Conservation (phyloP, 2,797 vertebrate genomes). For the Muraenolepis orangiensis region DNA sequence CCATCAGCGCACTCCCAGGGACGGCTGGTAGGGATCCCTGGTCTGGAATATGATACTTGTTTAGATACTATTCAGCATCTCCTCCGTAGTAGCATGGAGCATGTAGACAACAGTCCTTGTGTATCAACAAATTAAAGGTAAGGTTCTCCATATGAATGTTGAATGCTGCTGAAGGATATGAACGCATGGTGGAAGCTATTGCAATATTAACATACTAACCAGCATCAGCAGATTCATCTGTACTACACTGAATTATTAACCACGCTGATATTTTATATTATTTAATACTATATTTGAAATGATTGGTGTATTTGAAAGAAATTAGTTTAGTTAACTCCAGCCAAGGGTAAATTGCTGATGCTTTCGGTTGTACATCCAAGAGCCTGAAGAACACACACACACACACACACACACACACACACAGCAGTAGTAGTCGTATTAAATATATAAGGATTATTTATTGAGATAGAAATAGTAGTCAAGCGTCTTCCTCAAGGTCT, state of each 20-base stretch:
- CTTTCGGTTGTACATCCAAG: background rate
- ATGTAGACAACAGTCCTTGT: too few species aligned
- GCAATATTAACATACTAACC: background rate
- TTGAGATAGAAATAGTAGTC: background rate
- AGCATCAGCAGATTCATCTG: background rate
- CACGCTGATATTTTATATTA: slow-evolving; percentile 32
- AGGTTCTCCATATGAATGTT: too few species aligned
- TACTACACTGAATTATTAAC: background rate
- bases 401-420: too few species aligned
- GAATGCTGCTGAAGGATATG: background rate
- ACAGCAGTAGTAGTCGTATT: background rate
- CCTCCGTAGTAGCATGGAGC: background rate
- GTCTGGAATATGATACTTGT: background rate
- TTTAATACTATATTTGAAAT: slow-evolving; percentile 43
- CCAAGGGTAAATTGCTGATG: slow-evolving; percentile 12
- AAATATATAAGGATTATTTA: background rate
- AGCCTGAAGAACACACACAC: background rate
- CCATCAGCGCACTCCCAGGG: too few species aligned
- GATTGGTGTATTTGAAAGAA: slow-evolving; percentile 38
- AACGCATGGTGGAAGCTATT: background rate
- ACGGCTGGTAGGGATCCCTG: too few species aligned
- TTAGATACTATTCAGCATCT: background rate
- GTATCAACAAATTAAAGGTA: too few species aligned
- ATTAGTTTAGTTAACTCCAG: slow-evolving; percentile 30
- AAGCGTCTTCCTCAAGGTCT: too few species aligned